Base-by-base conservation (phyloP, 2,797 vertebrate species). In the Streptopelia turtur region DNA sequence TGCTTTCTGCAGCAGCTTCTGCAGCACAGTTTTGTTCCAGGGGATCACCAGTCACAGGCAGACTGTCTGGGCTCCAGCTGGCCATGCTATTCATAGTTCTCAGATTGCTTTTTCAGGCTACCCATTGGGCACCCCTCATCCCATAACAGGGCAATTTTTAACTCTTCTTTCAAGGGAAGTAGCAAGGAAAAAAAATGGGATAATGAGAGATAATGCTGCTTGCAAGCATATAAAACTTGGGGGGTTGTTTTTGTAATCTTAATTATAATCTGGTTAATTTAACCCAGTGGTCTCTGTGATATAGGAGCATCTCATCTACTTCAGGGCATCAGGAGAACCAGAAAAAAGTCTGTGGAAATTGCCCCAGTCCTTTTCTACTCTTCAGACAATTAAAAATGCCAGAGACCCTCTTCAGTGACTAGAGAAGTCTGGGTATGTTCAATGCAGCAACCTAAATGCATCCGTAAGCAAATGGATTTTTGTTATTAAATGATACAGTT, bases 141-240 rank as follows among this genome's bases (percentile, higher is more conserved):
- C 75, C 75, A 49, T 50, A 94, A 70, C 11, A 83, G 41, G 60
- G 24, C 47, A 81, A 85, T 31, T 95, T 91, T 94, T 27, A 92
- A 92, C 57, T 87, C 64, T 75, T 85, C 63, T 81, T 85, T 95
- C 83, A 87, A 90, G 88, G 80, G 93, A 93, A 80, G 27, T 30
- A 55, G 27, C 0, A 0, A 90, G 63, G 79, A 93, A 91, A 33
- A 90, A 91, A 43, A 43, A 43, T 43, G 66, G 60, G 30, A 65
- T 75, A 78, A 69, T 8, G 23, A 69, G 21, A 53, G 13, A 84
- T 15, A 92, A 87, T 9, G 14, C 55, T 87, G 66, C 53, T 91
- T 70, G 41, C 55, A 87, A 57, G 10, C 21, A n/a, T 5, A 3
- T 57, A 80, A 56, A 93, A 57, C 5, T 59, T 83, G 8, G 8